Evolutionary conservation across 2,888 invertebrate species (phyloP), one percentile per base, ranked within the genome.

Genomic region (Clanis bilineata): DNA sequence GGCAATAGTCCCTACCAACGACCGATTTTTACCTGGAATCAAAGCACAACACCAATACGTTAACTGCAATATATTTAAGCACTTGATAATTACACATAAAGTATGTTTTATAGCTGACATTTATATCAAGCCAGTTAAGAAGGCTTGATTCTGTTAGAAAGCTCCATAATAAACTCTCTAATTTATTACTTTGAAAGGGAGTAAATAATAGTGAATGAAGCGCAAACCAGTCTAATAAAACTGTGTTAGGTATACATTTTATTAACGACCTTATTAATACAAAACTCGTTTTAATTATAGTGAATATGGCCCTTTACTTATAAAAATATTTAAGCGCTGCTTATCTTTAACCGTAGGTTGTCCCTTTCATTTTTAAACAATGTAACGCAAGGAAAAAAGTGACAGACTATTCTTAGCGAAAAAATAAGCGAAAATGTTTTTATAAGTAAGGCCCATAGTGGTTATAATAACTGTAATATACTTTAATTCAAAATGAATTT

Each of bases 111-210:
- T 18, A 51, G 10, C 32, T 18, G 15, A 32, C 51, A 18, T 45
- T 45, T 25, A 23, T 32, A 32, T 18, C 18, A 28, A 32, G 47
- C 9, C 23, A n/a, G 47, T 51, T 28, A 51, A 51, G 32, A 10
- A 12, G 51, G 51, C 45, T 47, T 15, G 3, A 51, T 51, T 51
- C 51, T 28, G 15, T 51, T 21, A 51, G 45, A 45, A 51, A 51
- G 51, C 28, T 7, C 28, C 9, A 51, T 32, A n/a, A 47, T 45
- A 47, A 51, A 28, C 51, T 51, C 32, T 51, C 51, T 51, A 51
- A 51, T 51, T 51, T 51, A 51, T 51, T 32, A 51, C 51, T 32
- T 51, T 28, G 15, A 28, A 28, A 32, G 51, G 9, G 32, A 51
- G 51, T 51, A 10, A 18, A 51, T 51, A 32, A 51, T 32, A 18